Base-by-base conservation (phyloP, 2,113 vertebrate genomes). In the Pseudonaja textilis region DNA sequence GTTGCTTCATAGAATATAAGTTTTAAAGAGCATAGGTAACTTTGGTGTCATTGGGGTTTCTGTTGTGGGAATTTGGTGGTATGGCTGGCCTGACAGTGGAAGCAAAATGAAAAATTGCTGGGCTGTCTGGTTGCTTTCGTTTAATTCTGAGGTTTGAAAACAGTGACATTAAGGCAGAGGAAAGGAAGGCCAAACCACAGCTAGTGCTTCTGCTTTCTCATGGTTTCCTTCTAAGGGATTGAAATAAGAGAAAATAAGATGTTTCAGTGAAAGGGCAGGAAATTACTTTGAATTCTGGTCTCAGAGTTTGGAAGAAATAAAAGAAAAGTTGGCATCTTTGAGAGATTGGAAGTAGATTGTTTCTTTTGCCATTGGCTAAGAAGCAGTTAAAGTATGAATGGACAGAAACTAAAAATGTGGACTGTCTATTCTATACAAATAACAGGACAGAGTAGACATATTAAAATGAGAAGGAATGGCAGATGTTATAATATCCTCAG, bases 151-250 rank as follows among this genome's bases (percentile, higher is more conserved):
- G 89, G 8, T 12, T 85, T 69, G 34, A 64, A 94, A 16, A 22
- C n/a, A 10, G 69, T 6, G 59, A 0, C 56, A 1, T 74, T 90
- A 88, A 45, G n/a, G 16, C 91, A 87, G 20, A 74, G 39, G 89
- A 64, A 3, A 61, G 5, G 2, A 86, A 92, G 86, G 14, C 9
- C 88, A 93, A 93, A 52, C 39, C 22, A 18, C 23, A 39, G 47
- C 5, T 85, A 26, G 1, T 34, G 8, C 69, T 42, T 89, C 10
- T 2, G 39, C 3, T 64, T 89, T 11, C 25, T 92, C 87, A 89
- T 90, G 92, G 93, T 64, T 10, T 90, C 1, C 39, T 93, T 42
- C 50, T 52, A 25, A 95, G 90, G 5, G 6, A 52, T n/a, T 64
- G 57, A 85, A 10, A 10, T 26, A 50, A 69, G 56, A 22, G 64